phyloP scores from a whole-genome alignment of 2,888 invertebrate species.

The Molanna angustata region DNA sequence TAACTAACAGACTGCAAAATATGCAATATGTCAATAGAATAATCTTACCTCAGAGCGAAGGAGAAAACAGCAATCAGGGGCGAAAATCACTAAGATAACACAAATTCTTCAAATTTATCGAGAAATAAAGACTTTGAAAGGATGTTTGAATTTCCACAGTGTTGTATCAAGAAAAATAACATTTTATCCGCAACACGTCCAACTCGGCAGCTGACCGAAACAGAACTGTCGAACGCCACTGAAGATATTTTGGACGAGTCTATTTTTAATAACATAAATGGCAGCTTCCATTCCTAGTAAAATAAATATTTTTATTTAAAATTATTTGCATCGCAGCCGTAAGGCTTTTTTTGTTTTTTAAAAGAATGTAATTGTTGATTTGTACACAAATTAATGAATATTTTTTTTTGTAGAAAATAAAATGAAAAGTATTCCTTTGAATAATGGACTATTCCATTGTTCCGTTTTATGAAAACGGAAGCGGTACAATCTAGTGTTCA shows the following conservation, averaged over 20 bases:
- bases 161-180: constrained; percentile 37
- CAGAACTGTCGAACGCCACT: constrained; percentile 51
- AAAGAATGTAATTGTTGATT: too few relatives aligned
- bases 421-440: background rate
- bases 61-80: constrained; percentile 5
- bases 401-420: background rate
- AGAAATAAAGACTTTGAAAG: constrained; percentile 16
- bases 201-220: constrained; percentile 55
- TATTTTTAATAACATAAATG: constrained; percentile 32
- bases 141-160: constrained; percentile 24
- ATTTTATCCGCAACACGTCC: constrained; percentile 49
- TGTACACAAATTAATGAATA: too few relatives aligned
- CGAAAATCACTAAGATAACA: constrained; percentile 18
- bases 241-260: constrained; percentile 32
- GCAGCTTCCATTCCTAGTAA: constrained; percentile 24
- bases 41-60: constrained; percentile 19
- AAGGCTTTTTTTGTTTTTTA: background rate
- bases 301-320: too few relatives aligned
- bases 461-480: constrained; percentile 20
- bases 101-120: constrained; percentile 17
- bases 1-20: constrained; percentile 37
- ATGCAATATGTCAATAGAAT: constrained; percentile 49
- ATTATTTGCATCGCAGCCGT: background rate
- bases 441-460: constrained; percentile 25
- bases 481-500: constrained; percentile 1